Base-by-base conservation (phyloP, 2,888 invertebrate species). In the Mythimna vitellina region DNA sequence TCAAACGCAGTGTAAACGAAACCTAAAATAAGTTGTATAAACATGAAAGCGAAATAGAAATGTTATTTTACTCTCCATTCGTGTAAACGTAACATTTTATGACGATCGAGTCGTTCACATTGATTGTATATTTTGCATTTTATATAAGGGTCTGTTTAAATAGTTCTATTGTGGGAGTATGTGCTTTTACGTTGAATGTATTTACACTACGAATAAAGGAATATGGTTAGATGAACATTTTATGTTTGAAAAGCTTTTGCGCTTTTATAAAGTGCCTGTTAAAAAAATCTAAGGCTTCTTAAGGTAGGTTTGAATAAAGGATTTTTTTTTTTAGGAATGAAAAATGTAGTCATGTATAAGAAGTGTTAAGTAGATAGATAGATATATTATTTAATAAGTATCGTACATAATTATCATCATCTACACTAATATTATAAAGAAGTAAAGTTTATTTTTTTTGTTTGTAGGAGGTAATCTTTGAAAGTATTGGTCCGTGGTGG, bases 21-120 rank as follows among this genome's bases (percentile, higher is more conserved):
- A 9, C 72, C 42, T 71, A 56, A 71, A n/a, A 12, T 9, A 42
- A 56, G 46, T 79, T 67, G 25, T 69, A 57, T 51, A 64, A 51
- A 68, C 53, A 70, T 25, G 60, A 61, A 65, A 49, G 10, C 38
- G 51, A 81, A 80, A 81, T 81, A 72, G 81, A 76, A 80, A 77
- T 65, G 65, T 58, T 72, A 72, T 66, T 76, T 74, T 80, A 76
- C 49, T 54, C n/a, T 42, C 54, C n/a, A 22, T 65, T 69, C 54
- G 29, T 53, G 49, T 62, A 62, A 53, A 38, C 76, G 65, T 78
- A 73, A 84, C 66, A 70, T 80, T 86, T 84, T 80, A 86, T 64
- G 84, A 77, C 72, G 68, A 69, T 62, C 60, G 35, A 67, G 65
- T 46, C 67, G 78, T 63, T 73, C 25, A 53, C 67, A 69, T 61